These are phyloP conservation scores for Netelia fuscicornis DNA, from an alignment of 2,888 invertebrate species.

Conservation along the genomic window DNA sequence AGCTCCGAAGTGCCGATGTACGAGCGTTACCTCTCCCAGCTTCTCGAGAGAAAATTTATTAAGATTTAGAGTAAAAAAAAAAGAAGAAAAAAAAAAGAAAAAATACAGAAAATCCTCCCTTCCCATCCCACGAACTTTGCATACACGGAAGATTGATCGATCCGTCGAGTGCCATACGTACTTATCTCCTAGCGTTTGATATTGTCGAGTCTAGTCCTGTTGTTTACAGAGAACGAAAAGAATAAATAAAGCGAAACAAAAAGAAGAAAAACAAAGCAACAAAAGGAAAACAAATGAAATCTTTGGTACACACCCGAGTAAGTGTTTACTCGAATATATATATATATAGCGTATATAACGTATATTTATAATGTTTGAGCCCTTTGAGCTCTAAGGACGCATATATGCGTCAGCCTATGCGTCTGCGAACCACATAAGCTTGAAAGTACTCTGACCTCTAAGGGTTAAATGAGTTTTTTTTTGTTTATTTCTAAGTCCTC, in stretches of 20 bases:
- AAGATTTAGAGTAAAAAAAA: background rate
- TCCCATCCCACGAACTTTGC: constrained; percentile 48
- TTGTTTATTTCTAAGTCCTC: background rate
- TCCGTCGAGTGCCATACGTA: constrained; percentile 72
- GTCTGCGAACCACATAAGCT: no score
- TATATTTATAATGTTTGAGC: constrained; percentile 50
- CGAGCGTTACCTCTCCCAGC: constrained; percentile 4
- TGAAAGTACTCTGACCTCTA: no score
- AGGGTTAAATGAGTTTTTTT: constrained; percentile 23
- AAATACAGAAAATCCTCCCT: background rate
- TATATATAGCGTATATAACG: constrained; percentile 69
- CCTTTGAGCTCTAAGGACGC: no score
- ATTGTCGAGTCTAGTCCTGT: constrained; percentile 78
- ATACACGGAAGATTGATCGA: constrained; percentile 60
- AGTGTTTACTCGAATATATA: constrained; percentile 80
- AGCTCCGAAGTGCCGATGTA: constrained; percentile 16
- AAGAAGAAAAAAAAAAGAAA: constrained; percentile 2
- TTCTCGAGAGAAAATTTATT: background rate
- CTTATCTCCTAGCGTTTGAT: constrained; percentile 79
- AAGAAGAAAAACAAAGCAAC: constrained; percentile 18
- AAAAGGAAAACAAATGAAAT: constrained; percentile 65
- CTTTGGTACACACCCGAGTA: constrained; percentile 78
- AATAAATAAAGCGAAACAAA: no score
- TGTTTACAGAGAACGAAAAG: constrained; percentile 56
- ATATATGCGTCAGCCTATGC: no score